A percentile compares a stretch with the other conserved stretches of the same genome.
These are phyloP conservation scores for Cosmia trapezina DNA, from an alignment of 2,888 invertebrate species.

Conservation along the genomic window DNA sequence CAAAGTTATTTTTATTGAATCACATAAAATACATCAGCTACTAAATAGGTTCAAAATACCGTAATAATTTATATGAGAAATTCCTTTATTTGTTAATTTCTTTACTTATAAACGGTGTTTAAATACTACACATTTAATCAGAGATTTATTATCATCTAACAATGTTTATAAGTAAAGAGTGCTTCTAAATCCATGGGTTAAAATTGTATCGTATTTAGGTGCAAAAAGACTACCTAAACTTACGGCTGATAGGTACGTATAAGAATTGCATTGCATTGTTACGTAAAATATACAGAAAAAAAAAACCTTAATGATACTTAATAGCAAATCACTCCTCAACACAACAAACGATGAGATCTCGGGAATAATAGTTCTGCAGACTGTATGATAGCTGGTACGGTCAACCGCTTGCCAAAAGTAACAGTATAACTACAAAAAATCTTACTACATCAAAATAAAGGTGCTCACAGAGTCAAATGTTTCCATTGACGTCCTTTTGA, in stretches of 20 bases:
- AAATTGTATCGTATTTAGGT: conserved; percentile 63
- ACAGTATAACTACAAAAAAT: background rate
- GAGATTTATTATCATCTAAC: conserved; percentile 12
- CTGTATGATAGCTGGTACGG: conserved; percentile 28
- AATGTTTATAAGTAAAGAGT: conserved; percentile 48
- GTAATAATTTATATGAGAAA: conserved; percentile 19
- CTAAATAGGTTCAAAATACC: conserved; percentile 11
- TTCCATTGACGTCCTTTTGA: background rate
- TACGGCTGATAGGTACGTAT: conserved; percentile 45
- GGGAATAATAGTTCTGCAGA: conserved; percentile 61
- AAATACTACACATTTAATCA: conserved; percentile 8
- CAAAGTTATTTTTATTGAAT: background rate
- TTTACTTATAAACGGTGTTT: conserved; percentile 53
- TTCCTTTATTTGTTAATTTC: conserved; percentile 36
- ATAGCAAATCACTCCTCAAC: conserved; percentile 60
- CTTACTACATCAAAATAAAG: background rate
- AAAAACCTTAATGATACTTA: conserved; percentile 50
- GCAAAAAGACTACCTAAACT: conserved; percentile 71
- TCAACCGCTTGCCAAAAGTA: background rate
- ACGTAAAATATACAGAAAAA: conserved; percentile 40
- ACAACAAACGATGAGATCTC: conserved; percentile 67
- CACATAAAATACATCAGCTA: conserved; percentile 33
- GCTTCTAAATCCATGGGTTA: conserved; percentile 39
- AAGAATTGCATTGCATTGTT: conserved; percentile 58
- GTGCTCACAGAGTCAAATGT: background rate